Conservation (phyloP, 1,140 invertebrate species). For the Leptestheria dahalacensis region DNA sequence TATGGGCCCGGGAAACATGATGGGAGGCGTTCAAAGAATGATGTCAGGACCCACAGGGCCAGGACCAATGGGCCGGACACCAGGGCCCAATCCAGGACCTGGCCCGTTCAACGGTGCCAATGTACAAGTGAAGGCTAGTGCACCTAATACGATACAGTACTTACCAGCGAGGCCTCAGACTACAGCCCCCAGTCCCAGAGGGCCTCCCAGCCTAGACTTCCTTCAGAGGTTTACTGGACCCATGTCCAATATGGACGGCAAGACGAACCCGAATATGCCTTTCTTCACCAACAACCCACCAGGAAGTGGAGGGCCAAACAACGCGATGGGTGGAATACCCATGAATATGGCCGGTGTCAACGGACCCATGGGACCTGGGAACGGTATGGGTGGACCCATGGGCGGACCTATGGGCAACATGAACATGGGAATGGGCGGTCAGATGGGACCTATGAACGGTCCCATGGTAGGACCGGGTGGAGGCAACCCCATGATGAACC, state of each 20-base stretch:
- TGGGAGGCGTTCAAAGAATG: constrained; percentile 36
- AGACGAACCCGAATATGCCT: constrained; percentile 34
- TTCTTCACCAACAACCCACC: constrained; percentile 9
- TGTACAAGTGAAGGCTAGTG: constrained; percentile 86
- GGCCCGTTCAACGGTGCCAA: constrained; percentile 42
- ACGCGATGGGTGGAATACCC: constrained; percentile 17
- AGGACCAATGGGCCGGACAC: constrained; percentile 18
- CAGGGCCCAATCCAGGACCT: constrained; percentile 16
- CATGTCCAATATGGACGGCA: constrained; percentile 18
- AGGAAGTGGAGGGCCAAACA: constrained; percentile 20
- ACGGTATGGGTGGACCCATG: constrained; percentile 15
- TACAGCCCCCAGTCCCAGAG: constrained; percentile 35
- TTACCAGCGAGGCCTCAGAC: constrained; percentile 75
- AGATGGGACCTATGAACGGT: constrained; percentile 22
- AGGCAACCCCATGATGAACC: constrained; percentile 22
- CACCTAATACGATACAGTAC: constrained; percentile 95
- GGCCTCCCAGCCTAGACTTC: constrained; percentile 82
- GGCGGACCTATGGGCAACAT: constrained; percentile 19
- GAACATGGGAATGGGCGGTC: constrained; percentile 24
- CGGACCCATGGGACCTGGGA: constrained; percentile 16
- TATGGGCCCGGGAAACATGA: constrained; percentile 30
- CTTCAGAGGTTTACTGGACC: constrained; percentile 57
- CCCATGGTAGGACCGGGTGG: constrained; percentile 22
- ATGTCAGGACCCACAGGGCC: constrained; percentile 17
- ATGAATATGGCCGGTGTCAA: constrained; percentile 22